phyloP scores from a whole-genome alignment of 2,888 invertebrate genomes.

The Drosophila emarginata region DNA sequence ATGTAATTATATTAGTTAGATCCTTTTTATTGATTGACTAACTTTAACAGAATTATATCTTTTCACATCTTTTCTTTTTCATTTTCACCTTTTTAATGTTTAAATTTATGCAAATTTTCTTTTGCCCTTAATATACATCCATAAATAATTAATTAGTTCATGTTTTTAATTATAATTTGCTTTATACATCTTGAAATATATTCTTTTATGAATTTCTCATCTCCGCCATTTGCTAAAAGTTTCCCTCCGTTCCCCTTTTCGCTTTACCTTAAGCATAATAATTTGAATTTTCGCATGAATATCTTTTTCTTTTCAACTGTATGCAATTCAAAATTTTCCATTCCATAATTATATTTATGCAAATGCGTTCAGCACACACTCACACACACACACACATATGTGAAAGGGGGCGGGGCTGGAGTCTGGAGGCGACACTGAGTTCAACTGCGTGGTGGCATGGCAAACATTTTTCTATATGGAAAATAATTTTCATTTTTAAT shows the following conservation, averaged over 20 bases:
- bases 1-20: too few species aligned
- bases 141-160: neutral
- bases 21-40: too few species aligned
- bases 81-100: neutral
- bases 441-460: slow-evolving; percentile 28
- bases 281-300: slow-evolving; percentile 65
- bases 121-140: slow-evolving; percentile 17
- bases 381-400: slow-evolving; percentile 30
- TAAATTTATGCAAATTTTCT: slow-evolving; percentile 13
- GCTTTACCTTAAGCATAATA: slow-evolving; percentile 43
- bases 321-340: slow-evolving; percentile 69
- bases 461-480: slow-evolving; percentile 57
- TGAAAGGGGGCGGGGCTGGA: slow-evolving; percentile 23
- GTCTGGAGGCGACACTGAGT: slow-evolving; percentile 2
- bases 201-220: neutral
- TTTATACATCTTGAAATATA: neutral
- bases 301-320: slow-evolving; percentile 41
- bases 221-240: slow-evolving; percentile 16
- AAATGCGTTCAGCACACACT: slow-evolving; percentile 55
- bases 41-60: too few species aligned
- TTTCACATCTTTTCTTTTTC: slow-evolving; percentile 27
- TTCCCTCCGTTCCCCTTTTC: slow-evolving; percentile 33
- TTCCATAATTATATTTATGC: slow-evolving; percentile 79
- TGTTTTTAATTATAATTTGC: neutral
- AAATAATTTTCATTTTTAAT: slow-evolving; percentile 80